phyloP scores from a whole-genome alignment of 2,888 invertebrate species.

The Eupithecia abbreviata region DNA sequence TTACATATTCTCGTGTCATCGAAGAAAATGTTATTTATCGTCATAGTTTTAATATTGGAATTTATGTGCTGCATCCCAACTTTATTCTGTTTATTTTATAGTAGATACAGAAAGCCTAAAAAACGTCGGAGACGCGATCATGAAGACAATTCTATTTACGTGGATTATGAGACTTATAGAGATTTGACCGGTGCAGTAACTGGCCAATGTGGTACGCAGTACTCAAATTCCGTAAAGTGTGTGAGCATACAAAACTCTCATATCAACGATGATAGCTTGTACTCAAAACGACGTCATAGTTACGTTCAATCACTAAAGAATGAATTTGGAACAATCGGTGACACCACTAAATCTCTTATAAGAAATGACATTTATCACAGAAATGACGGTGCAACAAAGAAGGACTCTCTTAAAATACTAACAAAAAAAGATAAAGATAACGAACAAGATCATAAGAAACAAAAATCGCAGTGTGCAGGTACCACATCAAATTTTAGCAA shows the following conservation, averaged over 20 bases:
- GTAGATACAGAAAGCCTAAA: constrained; percentile 25
- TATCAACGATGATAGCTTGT: neutral
- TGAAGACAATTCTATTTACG: neutral
- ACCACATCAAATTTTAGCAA: neutral
- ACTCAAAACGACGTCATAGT: neutral
- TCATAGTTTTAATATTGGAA: constrained; percentile 63
- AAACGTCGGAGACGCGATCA: neutral
- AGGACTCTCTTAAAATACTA: neutral
- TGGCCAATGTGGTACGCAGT: neutral
- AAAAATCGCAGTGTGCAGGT: neutral
- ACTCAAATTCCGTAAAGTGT: neutral
- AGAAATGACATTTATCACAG: neutral
- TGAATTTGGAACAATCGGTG: neutral
- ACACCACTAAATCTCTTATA: neutral
- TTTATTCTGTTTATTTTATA: constrained; percentile 50
- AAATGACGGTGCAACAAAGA: neutral
- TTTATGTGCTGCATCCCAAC: constrained; percentile 67
- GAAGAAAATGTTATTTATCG: constrained; percentile 61
- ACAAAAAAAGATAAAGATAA: neutral
- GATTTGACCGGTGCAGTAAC: neutral
- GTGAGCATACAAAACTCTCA: neutral
- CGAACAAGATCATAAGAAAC: neutral
- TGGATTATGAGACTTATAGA: neutral
- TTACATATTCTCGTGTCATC: constrained; percentile 48
- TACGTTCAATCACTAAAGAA: neutral